Percentiles rank a stretch among this genome's conserved stretches.
Conservation (phyloP, 2,113 vertebrate genomes). For the Glaucomys volans region DNA sequence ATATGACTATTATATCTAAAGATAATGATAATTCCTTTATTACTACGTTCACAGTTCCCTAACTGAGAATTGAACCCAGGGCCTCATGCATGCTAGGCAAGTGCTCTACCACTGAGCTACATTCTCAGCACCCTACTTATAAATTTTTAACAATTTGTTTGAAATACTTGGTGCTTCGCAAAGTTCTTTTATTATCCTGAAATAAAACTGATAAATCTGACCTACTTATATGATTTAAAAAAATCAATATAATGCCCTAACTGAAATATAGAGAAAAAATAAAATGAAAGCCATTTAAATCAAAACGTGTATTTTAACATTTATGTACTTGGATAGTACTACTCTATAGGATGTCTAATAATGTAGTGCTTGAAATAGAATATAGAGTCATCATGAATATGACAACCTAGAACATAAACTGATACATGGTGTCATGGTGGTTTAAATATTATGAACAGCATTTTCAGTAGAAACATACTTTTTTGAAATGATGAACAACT, state of each 20-base stretch:
- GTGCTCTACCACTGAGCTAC: too few species aligned
- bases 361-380: background rate
- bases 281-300: slow-evolving; percentile 54
- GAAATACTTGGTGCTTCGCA: background rate
- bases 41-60: background rate
- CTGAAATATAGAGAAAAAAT: slow-evolving; percentile 20
- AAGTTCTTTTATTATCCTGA: slow-evolving; percentile 38
- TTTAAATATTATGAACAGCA: background rate
- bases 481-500: slow-evolving; percentile 50
- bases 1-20: background rate
- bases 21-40: slow-evolving; percentile 29
- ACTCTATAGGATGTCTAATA: background rate
- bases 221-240: background rate
- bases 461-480: background rate
- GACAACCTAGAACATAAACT: background rate
- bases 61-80: background rate
- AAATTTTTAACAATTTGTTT: slow-evolving; percentile 18
- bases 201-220: background rate
- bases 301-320: slow-evolving; percentile 5
- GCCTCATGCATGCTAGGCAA: too few species aligned
- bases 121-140: too few species aligned
- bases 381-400: background rate
- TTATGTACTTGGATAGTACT: background rate
- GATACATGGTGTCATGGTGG: background rate
- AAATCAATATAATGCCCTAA: background rate